Conservation (phyloP, 2,113 vertebrate genomes). For the Pimephales promelas region DNA sequence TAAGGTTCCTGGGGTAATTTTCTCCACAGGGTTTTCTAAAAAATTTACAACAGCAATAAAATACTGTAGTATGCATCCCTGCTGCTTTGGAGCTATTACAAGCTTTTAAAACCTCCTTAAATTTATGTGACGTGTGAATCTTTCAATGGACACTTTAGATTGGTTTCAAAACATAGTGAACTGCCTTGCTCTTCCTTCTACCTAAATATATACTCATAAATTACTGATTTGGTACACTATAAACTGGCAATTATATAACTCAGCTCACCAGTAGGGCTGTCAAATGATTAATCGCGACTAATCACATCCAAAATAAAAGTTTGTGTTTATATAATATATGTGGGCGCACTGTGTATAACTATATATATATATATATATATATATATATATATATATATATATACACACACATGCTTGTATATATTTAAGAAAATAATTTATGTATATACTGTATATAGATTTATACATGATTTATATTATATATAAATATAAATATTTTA, state of each 20-base stretch:
- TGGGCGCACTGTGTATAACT: too few species aligned
- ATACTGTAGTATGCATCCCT: conserved; percentile 52
- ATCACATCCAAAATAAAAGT: too few species aligned
- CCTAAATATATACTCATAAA: neutral
- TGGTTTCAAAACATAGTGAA: neutral
- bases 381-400: too few species aligned
- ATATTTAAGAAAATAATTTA: too few species aligned
- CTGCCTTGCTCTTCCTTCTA: neutral
- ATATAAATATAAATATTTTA: too few species aligned
- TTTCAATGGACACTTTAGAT: conserved; percentile 31
- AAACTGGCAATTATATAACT: neutral
- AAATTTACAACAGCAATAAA: conserved; percentile 53
- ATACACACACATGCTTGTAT: too few species aligned
- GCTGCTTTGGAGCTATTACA: conserved; percentile 40
- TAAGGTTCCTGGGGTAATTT: conserved; percentile 56
- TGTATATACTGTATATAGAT: too few species aligned
- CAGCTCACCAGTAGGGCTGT: too few species aligned
- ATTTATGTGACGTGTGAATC: conserved; percentile 13
- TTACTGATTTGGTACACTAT: neutral
- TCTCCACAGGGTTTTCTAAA: conserved; percentile 51
- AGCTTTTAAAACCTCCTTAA: conserved; percentile 41
- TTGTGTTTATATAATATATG: too few species aligned
- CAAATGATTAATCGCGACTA: too few species aligned
- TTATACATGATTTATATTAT: too few species aligned
- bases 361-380: too few species aligned